These are phyloP conservation scores for Andricus grossulariae DNA, from an alignment of 1,140 invertebrate species.

Conservation along the genomic window DNA sequence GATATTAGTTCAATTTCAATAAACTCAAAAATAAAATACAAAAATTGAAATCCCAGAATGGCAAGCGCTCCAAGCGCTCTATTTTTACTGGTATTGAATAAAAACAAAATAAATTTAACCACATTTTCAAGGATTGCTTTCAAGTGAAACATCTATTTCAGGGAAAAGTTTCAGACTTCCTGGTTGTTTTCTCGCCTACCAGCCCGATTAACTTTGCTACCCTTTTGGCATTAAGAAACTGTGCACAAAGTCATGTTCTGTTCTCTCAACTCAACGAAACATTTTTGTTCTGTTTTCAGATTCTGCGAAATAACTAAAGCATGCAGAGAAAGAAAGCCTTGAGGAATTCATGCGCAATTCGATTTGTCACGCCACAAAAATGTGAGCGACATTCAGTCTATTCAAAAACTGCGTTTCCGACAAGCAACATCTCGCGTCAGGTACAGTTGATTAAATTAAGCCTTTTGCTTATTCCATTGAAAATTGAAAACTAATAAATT, in stretches of 20 bases:
- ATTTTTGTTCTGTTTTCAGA: neutral
- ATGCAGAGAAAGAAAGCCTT: neutral
- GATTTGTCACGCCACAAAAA: conserved; percentile 2
- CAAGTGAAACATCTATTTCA: no score
- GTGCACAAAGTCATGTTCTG: neutral
- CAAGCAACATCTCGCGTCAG: neutral
- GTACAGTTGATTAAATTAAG: conserved; percentile 11
- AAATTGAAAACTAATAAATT: neutral
- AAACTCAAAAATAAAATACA: no score
- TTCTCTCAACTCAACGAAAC: neutral
- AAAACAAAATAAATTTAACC: no score
- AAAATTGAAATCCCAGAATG: no score
- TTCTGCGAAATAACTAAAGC: neutral
- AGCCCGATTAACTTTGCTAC: no score
- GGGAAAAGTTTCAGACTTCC: no score
- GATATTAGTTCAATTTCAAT: no score
- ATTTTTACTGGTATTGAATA: no score
- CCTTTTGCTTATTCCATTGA: neutral
- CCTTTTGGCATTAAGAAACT: neutral
- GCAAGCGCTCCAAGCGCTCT: no score
- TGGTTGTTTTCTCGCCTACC: no score
- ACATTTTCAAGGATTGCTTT: no score
- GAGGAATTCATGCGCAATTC: conserved; percentile 6
- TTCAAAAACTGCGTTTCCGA: neutral
- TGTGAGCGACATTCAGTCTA: conserved; percentile 26